Evolutionary conservation across 2,888 invertebrate species (phyloP), one percentile per base, ranked within the genome.

Genomic region (Didymodactylos carnosus): DNA sequence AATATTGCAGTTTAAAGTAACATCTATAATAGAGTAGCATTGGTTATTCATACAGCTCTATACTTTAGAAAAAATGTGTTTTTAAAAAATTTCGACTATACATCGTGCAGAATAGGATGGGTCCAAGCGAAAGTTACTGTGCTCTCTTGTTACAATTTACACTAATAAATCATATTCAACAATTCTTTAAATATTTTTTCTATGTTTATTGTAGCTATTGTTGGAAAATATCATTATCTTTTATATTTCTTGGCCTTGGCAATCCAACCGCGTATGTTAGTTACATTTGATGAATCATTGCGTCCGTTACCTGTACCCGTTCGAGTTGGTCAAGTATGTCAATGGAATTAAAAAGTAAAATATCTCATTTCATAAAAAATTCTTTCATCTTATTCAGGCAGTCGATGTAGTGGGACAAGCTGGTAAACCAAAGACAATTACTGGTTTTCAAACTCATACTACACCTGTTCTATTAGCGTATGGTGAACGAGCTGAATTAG

Each of bases 381-480:
- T n/a, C n/a, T n/a, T n/a, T n/a, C n/a, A 69, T 27, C 53, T 27
- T 4, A 39, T 76, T 40, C 83, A 91, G 89, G 97, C 97, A 62
- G 95, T 98, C 13, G 98, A 99, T 86, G 94, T 95, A 10, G 97
- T 99, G 39, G 98, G 97, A 2, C 97, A 98, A 85, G 98, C 98
- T 0, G 98, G 98, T 62, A 95, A 95, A 78, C 98, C 98, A 0
- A 98, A 98, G 85, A 97, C 97, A 0, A 99, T 98, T 78, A 98
- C 98, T 4, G 98, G 98, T 43, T 98, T 98, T 80, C 98, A 98
- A 84, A 99, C 98, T 1, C 97, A 99, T 83, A 97, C 95, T 6
- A 99, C 98, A 6, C 98, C 98, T 0, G 98, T 98, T 11, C 86
- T 98, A 73, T 85, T 98, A 76, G 94, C 94, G 0, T 91, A 91